phyloP scores from a whole-genome alignment of 2,888 invertebrate genomes.

The Petrolisthes manimaculis region DNA sequence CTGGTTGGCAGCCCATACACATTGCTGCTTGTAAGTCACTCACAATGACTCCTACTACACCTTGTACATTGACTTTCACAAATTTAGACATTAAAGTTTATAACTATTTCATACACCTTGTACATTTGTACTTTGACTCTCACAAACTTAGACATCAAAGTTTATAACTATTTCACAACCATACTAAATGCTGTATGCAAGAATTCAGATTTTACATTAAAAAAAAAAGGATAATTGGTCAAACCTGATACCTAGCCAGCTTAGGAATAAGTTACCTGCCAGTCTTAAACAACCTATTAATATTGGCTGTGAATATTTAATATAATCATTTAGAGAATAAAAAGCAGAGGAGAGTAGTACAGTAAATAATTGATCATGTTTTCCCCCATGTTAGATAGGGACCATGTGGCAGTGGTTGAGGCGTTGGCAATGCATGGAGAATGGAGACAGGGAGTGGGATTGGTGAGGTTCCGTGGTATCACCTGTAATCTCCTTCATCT shows the following conservation, averaged over 20 bases:
- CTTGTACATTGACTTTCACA: too few species aligned
- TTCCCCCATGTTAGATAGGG: slow-evolving; percentile 40
- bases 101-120: too few species aligned
- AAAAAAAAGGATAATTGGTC: too few species aligned
- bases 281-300: not conserved
- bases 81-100: too few species aligned
- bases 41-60: too few species aligned
- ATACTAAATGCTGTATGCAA: too few species aligned
- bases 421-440: slow-evolving; percentile 60
- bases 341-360: not conserved
- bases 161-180: too few species aligned
- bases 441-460: slow-evolving; percentile 62
- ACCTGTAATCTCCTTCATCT: slow-evolving; percentile 64
- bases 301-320: not conserved
- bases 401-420: slow-evolving; percentile 62
- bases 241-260: too few species aligned
- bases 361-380: not conserved
- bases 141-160: too few species aligned
- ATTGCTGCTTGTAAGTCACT: slow-evolving; percentile 58
- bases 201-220: too few species aligned
- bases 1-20: slow-evolving; percentile 66
- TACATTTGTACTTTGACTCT: too few species aligned
- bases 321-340: not conserved
- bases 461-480: slow-evolving; percentile 61
- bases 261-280: too few species aligned